These are phyloP conservation scores for Pelodytes ibericus DNA, from an alignment of 2,797 vertebrate species.

Conservation along the genomic window DNA sequence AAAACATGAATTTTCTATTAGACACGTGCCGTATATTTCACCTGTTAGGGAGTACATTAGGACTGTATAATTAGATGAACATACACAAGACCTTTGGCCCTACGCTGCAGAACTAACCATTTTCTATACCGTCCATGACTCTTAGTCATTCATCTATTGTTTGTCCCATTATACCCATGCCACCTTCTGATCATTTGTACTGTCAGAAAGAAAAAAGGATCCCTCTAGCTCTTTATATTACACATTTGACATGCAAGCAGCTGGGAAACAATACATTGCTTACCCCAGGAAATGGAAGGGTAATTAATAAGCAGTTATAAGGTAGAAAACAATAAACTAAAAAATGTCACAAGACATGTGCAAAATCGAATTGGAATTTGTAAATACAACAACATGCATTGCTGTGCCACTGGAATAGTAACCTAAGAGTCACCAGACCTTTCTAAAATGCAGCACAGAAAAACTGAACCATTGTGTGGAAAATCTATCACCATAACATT, in stretches of 20 bases:
- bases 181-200: constrained; percentile 75
- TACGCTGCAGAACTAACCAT: constrained; percentile 70
- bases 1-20: constrained; percentile 71
- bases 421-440: no score
- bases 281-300: background rate
- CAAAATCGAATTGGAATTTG: no score
- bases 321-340: background rate
- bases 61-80: constrained; percentile 74
- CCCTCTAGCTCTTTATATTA: background rate
- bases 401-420: no score
- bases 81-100: constrained; percentile 75
- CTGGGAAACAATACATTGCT: background rate
- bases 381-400: no score
- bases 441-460: no score
- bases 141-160: constrained; percentile 78
- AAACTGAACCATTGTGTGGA: no score
- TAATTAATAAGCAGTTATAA: background rate
- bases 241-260: background rate
- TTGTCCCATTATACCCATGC: constrained; percentile 74
- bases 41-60: constrained; percentile 84
- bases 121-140: constrained; percentile 80
- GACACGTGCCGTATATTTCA: constrained; percentile 79
- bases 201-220: background rate
- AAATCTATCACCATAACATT: no score
- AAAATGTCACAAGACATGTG: no score